Evolutionary conservation across 30 jellyfish, hydroid and myxozoan species (phyloP).

Genomic region (Catostylus mosaicus): DNA sequence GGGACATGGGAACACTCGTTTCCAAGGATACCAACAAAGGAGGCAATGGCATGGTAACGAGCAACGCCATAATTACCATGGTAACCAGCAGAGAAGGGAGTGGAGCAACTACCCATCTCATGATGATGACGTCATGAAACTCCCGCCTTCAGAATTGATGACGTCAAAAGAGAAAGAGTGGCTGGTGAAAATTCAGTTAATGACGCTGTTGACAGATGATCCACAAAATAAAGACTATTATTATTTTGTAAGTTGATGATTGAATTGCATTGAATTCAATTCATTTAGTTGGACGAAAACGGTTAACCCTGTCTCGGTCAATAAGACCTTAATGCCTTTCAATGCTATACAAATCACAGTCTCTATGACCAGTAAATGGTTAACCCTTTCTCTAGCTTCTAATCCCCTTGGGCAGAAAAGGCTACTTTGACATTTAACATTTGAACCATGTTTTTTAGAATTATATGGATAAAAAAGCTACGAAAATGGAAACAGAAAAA

Average conservation of each 20-base stretch:
- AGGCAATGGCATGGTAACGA: constrained; percentile 17
- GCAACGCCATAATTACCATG: constrained; percentile 13
- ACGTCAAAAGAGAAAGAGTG: constrained; percentile 93
- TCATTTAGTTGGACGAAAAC: not conserved
- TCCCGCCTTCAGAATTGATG: constrained; percentile 92
- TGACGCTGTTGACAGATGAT: constrained; percentile 85
- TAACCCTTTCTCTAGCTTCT: too few relatives aligned
- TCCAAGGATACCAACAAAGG: constrained; percentile 13
- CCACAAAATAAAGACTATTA: constrained; percentile 78
- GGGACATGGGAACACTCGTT: constrained; percentile 32
- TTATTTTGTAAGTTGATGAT: constrained; percentile 68
- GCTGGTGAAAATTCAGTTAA: constrained; percentile 87
- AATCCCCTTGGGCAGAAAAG: too few relatives aligned
- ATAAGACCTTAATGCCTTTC: not conserved
- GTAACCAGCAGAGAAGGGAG: constrained; percentile 13
- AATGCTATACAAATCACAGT: too few relatives aligned
- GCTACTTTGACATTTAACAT: not conserved
- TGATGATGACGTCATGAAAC: constrained; percentile 56
- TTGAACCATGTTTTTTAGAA: constrained; percentile 31
- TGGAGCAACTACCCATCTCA: not conserved
- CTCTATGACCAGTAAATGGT: too few relatives aligned
- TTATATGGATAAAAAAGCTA: constrained; percentile 70
- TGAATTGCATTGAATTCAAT: not conserved
- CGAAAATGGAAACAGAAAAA: constrained; percentile 42
- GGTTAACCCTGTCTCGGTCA: not conserved